A percentile compares a stretch with the other conserved stretches of the same genome.
Conservation (phyloP, 2,797 vertebrate species). For the Notolepis coatsorum region DNA sequence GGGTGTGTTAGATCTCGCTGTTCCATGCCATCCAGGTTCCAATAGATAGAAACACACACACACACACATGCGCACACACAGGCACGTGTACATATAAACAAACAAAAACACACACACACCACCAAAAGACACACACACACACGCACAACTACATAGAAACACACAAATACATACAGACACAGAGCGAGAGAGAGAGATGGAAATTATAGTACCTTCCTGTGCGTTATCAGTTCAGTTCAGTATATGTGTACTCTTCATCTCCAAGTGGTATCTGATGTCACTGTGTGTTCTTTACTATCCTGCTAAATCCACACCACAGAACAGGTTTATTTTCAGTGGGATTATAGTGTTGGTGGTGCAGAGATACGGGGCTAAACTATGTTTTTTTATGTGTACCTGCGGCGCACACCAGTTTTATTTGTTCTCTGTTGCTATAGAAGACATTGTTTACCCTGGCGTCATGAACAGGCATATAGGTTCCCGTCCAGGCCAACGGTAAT, state of each 20-base stretch:
- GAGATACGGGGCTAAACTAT: slow-evolving; percentile 5
- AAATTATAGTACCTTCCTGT: too few species aligned
- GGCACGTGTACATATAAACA: neutral
- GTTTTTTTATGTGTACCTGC: slow-evolving; percentile 31
- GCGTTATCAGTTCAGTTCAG: neutral
- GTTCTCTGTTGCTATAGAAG: too few species aligned
- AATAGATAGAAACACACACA: slow-evolving; percentile 19
- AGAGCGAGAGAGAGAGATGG: neutral
- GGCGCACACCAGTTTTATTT: neutral
- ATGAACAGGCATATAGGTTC: too few species aligned
- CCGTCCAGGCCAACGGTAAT: too few species aligned
- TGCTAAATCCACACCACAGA: slow-evolving; percentile 8
- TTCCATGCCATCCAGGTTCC: slow-evolving; percentile 26
- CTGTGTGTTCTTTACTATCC: slow-evolving; percentile 8
- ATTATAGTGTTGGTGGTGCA: slow-evolving; percentile 15
- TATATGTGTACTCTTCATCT: slow-evolving; percentile 24
- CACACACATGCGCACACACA: neutral
- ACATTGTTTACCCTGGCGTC: too few species aligned
- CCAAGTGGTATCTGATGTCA: neutral
- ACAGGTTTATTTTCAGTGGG: slow-evolving; percentile 24
- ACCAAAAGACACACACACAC: neutral
- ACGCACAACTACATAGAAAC: neutral
- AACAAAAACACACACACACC: neutral
- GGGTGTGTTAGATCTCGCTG: slow-evolving; percentile 36
- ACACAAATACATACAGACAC: neutral